A percentile compares a stretch with the other conserved stretches of the same genome.
Conservation (phyloP, 2,888 invertebrate genomes). For the Ctenicera cuprea region DNA sequence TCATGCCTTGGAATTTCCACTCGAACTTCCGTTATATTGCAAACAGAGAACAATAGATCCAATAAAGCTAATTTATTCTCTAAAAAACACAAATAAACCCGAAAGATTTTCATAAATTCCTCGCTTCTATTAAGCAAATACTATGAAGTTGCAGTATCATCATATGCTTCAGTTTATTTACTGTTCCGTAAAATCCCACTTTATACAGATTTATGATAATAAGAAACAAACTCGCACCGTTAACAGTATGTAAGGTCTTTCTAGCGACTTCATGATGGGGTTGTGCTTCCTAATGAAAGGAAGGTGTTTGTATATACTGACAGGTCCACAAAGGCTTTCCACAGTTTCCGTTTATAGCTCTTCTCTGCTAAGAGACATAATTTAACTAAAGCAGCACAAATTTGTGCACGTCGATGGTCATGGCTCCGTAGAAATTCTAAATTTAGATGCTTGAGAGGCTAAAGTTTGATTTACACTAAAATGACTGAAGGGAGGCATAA, state of each 20-base stretch:
- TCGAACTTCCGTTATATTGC: too few species aligned
- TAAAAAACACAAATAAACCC: background rate
- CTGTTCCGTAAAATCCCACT: slow-evolving; percentile 7
- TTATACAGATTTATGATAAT: background rate
- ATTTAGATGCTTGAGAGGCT: slow-evolving; percentile 22
- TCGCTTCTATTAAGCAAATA: background rate
- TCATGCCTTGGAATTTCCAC: too few species aligned
- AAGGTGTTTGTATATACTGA: slow-evolving; percentile 25
- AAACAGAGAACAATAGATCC: too few species aligned
- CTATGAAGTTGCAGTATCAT: background rate
- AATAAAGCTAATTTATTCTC: background rate
- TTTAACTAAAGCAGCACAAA: background rate
- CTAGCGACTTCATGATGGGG: background rate
- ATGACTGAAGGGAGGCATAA: slow-evolving; percentile 38
- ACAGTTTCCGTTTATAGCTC: slow-evolving; percentile 16
- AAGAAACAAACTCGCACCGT: slow-evolving; percentile 3
- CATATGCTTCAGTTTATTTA: slow-evolving; percentile 18
- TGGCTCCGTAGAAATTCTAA: slow-evolving; percentile 2
- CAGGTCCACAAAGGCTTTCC: slow-evolving; percentile 17
- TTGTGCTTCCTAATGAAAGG: slow-evolving; percentile 8
- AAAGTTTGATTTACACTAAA: slow-evolving; percentile 40
- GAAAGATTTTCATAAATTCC: background rate
- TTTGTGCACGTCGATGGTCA: background rate
- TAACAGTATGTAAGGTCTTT: slow-evolving; percentile 3
- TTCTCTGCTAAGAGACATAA: slow-evolving; percentile 13